Evolutionary conservation across 2,113 vertebrate genomes (phyloP).

Genomic region (Motacilla tschutschensis): DNA sequence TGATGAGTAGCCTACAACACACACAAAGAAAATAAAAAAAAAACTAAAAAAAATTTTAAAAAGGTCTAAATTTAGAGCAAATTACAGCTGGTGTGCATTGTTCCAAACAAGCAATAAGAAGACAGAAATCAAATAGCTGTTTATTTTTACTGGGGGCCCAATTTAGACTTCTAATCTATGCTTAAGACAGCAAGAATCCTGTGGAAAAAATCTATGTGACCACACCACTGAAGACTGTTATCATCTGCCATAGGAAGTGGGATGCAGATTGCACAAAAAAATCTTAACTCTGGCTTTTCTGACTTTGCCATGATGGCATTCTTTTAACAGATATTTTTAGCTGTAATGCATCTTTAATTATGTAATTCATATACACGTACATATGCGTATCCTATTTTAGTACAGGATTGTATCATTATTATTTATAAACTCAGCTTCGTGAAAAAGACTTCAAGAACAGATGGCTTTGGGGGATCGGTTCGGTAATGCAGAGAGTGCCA

Average conservation of each 20-base stretch:
- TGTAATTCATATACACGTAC: constrained; percentile 24
- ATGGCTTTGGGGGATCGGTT: background rate
- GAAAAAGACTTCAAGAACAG: background rate
- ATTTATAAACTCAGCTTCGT: constrained; percentile 28
- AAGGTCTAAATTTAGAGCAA: background rate
- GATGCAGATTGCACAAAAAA: background rate
- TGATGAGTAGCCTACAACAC: background rate
- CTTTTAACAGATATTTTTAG: constrained; percentile 36
- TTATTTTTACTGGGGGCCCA: background rate
- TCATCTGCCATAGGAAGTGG: constrained; percentile 3
- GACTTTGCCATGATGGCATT: background rate
- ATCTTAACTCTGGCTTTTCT: constrained; percentile 1
- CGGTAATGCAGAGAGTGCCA: constrained; percentile 30
- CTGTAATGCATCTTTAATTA: constrained; percentile 37
- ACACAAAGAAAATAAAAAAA: background rate
- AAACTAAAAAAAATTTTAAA: no score
- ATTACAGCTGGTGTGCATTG: background rate
- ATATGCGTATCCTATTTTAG: constrained; percentile 32
- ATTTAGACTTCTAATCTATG: constrained; percentile 24
- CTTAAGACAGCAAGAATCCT: background rate
- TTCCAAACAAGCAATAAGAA: background rate
- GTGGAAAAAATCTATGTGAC: constrained; percentile 40
- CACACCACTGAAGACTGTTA: background rate
- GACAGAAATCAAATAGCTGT: background rate
- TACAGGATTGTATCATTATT: constrained; percentile 12